phyloP scores from a whole-genome alignment of 1,140 invertebrate species.

The Phymorhynchus buccinoides region DNA sequence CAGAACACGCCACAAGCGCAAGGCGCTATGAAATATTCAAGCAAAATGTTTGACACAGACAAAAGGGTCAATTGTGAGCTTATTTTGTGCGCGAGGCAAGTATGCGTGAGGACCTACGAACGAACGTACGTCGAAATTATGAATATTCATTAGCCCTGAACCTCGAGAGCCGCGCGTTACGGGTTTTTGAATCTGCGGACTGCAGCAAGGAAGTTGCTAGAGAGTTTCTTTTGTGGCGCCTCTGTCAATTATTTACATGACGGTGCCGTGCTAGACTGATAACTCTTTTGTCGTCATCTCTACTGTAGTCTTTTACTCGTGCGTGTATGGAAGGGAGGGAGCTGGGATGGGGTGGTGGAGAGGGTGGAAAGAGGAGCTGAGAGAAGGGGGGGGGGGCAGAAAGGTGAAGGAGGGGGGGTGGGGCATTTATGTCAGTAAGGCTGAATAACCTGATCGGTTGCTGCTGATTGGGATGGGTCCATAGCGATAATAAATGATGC shows the following conservation, averaged over 20 bases:
- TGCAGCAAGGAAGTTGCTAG: background rate
- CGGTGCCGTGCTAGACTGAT: too few relatives aligned
- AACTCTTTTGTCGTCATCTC: background rate
- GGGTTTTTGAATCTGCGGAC: background rate
- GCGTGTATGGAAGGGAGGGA: too few relatives aligned
- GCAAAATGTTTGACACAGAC: background rate
- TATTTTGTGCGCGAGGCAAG: conserved; percentile 1
- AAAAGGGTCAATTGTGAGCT: background rate
- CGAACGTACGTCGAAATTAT: background rate
- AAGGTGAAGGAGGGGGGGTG: too few relatives aligned
- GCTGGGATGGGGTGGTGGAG: too few relatives aligned
- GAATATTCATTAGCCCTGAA: conserved; percentile 3
- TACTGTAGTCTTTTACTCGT: background rate
- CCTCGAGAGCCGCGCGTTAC: background rate
- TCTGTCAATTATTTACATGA: background rate
- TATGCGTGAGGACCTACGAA: background rate
- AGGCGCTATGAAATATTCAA: background rate
- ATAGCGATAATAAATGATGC: too few relatives aligned
- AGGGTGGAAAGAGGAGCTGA: too few relatives aligned
- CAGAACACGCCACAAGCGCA: background rate
- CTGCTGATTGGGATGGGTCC: too few relatives aligned
- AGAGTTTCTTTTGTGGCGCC: background rate
- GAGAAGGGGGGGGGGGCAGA: too few relatives aligned
- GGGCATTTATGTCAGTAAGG: too few relatives aligned
- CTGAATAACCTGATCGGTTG: too few relatives aligned